Conservation (phyloP, 2,113 vertebrate species). For the Catagonus wagneri region DNA sequence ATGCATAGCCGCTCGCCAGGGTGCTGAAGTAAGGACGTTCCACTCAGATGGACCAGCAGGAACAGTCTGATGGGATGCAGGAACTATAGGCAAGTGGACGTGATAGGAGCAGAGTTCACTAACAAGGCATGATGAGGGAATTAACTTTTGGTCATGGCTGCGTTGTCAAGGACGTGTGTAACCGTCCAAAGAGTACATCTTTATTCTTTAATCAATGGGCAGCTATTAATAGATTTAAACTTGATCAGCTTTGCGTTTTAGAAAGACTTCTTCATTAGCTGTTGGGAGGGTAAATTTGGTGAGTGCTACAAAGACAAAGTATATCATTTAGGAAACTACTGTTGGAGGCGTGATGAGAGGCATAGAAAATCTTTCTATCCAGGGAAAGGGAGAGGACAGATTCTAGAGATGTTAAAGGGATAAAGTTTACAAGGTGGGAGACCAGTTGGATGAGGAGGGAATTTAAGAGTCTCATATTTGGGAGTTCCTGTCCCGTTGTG, state of each 20-base stretch:
- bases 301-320: background rate
- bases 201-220: background rate
- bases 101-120: background rate
- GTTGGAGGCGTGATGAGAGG: background rate
- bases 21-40: background rate
- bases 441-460: background rate
- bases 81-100: background rate
- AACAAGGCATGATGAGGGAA: background rate
- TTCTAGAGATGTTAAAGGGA: background rate
- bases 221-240: conserved; percentile 47
- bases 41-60: background rate
- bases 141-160: background rate
- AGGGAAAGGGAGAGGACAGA: background rate
- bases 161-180: background rate
- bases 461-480: background rate
- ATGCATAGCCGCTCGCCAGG: background rate
- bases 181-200: background rate
- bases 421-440: background rate
- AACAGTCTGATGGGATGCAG: background rate
- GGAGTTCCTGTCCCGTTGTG: no score
- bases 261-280: background rate
- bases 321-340: background rate
- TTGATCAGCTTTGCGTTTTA: conserved; percentile 47
- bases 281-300: background rate
- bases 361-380: fast-evolving